phyloP scores from a whole-genome alignment of 1,140 invertebrate genomes.

The Thereuonema tuberculata region DNA sequence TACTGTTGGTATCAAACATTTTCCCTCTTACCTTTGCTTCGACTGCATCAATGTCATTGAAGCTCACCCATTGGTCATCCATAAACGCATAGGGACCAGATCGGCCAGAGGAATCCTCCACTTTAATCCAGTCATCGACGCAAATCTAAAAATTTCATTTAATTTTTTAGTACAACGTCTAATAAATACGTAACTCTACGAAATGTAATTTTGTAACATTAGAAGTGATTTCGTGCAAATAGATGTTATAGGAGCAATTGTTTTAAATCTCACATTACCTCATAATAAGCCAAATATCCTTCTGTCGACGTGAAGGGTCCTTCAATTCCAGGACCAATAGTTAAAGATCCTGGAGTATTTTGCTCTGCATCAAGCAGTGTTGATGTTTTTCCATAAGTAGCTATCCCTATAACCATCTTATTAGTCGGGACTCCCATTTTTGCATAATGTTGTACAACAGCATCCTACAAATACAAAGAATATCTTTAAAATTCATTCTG shows the following conservation, averaged over 20 bases:
- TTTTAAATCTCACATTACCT: constrained; percentile 40
- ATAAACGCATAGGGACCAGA: background rate
- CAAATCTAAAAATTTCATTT: background rate
- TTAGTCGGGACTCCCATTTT: constrained; percentile 61
- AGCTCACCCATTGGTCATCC: background rate
- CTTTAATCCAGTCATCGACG: background rate
- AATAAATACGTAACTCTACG: too few species aligned
- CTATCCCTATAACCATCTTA: constrained; percentile 83
- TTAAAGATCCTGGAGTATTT: constrained; percentile 60
- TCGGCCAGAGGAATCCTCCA: background rate
- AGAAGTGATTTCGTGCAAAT: too few species aligned
- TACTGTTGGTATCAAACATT: too few species aligned
- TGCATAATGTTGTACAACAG: constrained; percentile 75
- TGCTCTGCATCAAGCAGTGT: constrained; percentile 66
- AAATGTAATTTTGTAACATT: too few species aligned
- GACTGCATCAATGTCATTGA: background rate
- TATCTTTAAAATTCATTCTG: background rate
- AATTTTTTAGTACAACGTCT: background rate
- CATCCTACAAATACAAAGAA: constrained; percentile 49
- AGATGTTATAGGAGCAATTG: too few species aligned
- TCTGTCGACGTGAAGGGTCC: constrained; percentile 81
- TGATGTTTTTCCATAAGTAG: constrained; percentile 84
- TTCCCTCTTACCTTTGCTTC: background rate
- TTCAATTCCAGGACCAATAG: constrained; percentile 74
- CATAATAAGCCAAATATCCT: constrained; percentile 84